These are phyloP conservation scores for Drosophila falleni DNA, from an alignment of 2,888 invertebrate genomes.

Conservation along the genomic window DNA sequence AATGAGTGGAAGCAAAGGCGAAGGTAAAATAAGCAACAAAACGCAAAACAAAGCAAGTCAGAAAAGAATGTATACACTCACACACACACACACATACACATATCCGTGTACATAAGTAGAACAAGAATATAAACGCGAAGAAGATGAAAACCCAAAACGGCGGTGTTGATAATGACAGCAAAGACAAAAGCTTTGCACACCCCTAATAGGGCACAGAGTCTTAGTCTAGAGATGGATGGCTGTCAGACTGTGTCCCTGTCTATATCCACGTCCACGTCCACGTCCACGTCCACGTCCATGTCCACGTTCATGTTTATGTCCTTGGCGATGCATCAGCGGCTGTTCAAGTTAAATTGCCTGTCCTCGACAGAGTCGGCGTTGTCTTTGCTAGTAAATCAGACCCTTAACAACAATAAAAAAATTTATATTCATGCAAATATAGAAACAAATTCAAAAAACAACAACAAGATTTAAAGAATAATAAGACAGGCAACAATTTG, in stretches of 20 bases:
- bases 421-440: conserved; percentile 23
- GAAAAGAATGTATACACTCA: conserved; percentile 23
- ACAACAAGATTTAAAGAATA: conserved; percentile 20
- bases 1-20: conserved; percentile 75
- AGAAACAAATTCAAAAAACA: conserved; percentile 17
- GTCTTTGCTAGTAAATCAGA: conserved; percentile 60
- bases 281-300: neutral
- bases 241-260: conserved; percentile 36
- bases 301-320: conserved; percentile 36
- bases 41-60: conserved; percentile 49
- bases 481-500: conserved; percentile 29
- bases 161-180: conserved; percentile 71
- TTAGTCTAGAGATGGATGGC: conserved; percentile 46
- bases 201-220: conserved; percentile 32
- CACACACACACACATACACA: neutral
- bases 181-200: conserved; percentile 37
- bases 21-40: conserved; percentile 68
- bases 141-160: conserved; percentile 44
- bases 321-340: conserved; percentile 60
- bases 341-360: conserved; percentile 73
- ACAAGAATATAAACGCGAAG: conserved; percentile 19
- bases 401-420: conserved; percentile 55
- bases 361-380: conserved; percentile 51
- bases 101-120: neutral
- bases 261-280: conserved; percentile 1